phyloP scores from a whole-genome alignment of 1,140 invertebrate species.

The Augochlora pura region DNA sequence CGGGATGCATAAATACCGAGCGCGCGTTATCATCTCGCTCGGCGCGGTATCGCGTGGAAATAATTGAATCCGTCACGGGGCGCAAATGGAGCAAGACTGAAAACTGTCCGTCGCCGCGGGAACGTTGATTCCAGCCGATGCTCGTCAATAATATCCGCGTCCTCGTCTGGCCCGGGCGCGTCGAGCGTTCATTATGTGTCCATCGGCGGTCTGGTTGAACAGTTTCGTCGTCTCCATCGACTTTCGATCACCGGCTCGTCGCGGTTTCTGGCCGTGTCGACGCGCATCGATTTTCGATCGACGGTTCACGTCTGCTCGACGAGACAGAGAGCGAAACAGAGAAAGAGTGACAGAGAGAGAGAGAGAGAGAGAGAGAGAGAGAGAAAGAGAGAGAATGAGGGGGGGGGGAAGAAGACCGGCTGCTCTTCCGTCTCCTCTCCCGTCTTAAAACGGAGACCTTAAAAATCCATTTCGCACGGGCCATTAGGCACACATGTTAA shows the following conservation, averaged over 20 bases:
- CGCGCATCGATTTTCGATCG: constrained; percentile 56
- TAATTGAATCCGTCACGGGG: constrained; percentile 28
- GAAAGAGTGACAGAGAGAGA: too few relatives aligned
- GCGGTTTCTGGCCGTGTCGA: neutral
- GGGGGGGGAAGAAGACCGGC: too few relatives aligned
- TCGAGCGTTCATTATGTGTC: constrained; percentile 35
- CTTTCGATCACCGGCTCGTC: constrained; percentile 40
- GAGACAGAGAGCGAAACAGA: too few relatives aligned
- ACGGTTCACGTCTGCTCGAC: too few relatives aligned
- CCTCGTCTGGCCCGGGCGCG: neutral
- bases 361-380: too few relatives aligned
- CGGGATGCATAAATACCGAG: neutral
- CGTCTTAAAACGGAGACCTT: constrained; percentile 58
- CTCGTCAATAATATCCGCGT: constrained; percentile 25
- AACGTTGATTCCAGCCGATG: neutral
- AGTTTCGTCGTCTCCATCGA: constrained; percentile 36
- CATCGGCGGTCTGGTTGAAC: constrained; percentile 18
- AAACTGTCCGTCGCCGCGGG: neutral
- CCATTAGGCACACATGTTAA: constrained; percentile 72
- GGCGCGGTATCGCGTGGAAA: neutral
- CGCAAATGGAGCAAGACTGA: neutral
- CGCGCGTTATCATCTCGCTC: neutral
- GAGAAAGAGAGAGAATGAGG: too few relatives aligned
- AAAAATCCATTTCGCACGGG: constrained; percentile 72
- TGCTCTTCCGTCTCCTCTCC: too few relatives aligned